These are phyloP conservation scores for Pterois miles DNA, from an alignment of 2,797 vertebrate genomes.

Conservation along the genomic window DNA sequence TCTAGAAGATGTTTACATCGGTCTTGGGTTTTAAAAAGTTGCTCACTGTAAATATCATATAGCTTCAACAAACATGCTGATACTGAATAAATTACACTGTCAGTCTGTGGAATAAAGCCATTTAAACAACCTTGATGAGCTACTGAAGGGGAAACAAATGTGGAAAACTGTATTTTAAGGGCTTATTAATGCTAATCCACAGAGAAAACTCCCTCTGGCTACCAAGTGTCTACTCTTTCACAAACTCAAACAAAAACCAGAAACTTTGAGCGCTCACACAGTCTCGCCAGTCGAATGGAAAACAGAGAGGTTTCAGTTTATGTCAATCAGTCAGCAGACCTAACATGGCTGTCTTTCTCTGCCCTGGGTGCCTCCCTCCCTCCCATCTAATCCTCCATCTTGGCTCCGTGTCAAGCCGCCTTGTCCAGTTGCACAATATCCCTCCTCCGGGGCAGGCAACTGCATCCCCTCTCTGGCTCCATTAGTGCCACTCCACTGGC, in stretches of 20 bases:
- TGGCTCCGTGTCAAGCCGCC: slow-evolving; percentile 80
- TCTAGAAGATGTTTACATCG: background rate
- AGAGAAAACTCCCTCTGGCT: slow-evolving; percentile 1
- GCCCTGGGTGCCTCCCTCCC: slow-evolving; percentile 59
- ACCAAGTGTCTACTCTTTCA: slow-evolving; percentile 14
- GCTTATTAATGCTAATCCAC: slow-evolving; percentile 14
- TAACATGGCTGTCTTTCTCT: slow-evolving; percentile 80
- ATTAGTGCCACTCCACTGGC: slow-evolving; percentile 83
- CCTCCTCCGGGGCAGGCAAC: slow-evolving; percentile 79
- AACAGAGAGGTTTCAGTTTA: slow-evolving; percentile 62
- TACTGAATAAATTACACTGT: background rate
- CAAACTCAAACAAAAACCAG: slow-evolving; percentile 6
- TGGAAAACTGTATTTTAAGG: slow-evolving; percentile 10
- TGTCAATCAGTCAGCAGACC: slow-evolving; percentile 81
- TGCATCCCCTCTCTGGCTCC: slow-evolving; percentile 81
- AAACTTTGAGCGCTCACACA: slow-evolving; percentile 24
- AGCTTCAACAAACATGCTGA: background rate
- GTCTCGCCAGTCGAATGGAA: slow-evolving; percentile 50
- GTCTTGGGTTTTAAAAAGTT: background rate
- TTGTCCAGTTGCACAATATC: slow-evolving; percentile 84
- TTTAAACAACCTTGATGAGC: background rate
- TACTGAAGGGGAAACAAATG: background rate
- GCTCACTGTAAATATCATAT: background rate
- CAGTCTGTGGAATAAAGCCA: background rate
- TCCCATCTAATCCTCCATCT: slow-evolving; percentile 79